A percentile compares a stretch with the other conserved stretches of the same genome.
Evolutionary conservation across 2,113 vertebrate species (phyloP).

Genomic region (Daphoenositta chrysoptera): DNA sequence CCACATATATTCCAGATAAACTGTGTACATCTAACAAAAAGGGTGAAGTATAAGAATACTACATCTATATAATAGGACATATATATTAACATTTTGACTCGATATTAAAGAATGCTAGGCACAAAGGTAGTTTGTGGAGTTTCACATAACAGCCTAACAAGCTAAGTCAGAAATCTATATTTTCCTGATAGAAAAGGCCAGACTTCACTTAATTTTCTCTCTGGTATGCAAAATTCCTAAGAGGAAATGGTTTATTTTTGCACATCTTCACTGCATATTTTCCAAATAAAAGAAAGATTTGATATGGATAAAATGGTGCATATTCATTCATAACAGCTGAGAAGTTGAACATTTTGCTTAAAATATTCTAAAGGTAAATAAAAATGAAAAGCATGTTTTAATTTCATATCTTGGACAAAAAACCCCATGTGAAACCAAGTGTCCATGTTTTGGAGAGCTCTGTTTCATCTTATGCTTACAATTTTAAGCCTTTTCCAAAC

Average conservation of each 20-base stretch:
- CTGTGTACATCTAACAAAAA: neutral
- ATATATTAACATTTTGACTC: neutral
- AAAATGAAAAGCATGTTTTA: neutral
- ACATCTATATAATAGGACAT: neutral
- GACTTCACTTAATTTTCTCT: neutral
- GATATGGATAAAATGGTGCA: neutral
- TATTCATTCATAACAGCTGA: neutral
- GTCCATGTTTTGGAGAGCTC: neutral
- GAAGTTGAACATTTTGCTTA: neutral
- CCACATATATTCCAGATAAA: neutral
- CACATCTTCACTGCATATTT: neutral
- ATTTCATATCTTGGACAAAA: neutral
- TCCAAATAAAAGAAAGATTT: neutral
- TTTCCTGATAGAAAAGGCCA: neutral
- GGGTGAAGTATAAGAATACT: neutral
- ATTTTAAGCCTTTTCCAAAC: neutral
- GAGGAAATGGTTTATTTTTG: neutral
- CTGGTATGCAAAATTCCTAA: neutral
- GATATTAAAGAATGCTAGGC: neutral
- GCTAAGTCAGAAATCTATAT: neutral
- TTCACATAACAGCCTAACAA: neutral
- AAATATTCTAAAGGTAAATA: neutral
- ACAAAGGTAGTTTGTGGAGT: neutral
- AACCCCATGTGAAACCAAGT: accelerated
- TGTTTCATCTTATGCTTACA: neutral